Base-by-base conservation (phyloP, 2,113 vertebrate species). In the Anoplopoma fimbria region DNA sequence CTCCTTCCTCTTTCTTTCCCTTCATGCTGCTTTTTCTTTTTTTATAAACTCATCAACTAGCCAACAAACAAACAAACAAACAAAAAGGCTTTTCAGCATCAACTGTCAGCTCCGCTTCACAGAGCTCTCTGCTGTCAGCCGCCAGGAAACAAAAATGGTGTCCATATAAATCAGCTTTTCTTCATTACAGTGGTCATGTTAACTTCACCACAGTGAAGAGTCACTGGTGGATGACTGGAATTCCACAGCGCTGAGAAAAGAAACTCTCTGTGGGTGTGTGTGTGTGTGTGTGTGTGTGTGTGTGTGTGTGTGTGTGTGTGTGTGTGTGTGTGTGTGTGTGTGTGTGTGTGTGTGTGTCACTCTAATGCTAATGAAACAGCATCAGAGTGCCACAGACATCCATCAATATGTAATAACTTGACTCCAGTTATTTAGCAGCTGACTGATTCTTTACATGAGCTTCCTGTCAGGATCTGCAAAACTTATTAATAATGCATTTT, bases 331-430 rank as follows among this genome's bases (percentile, higher is more conserved):
- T 15, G 55, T 9, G 29, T 33, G 67, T 21, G 49, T 68, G 34
- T 47, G 61, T 42, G 58, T 60, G 55, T 45, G 75, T 40, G 72
- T 61, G 64, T 57, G 60, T 77, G 75, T 64, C 72, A 65, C 53
- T 21, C 23, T 2, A 0, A 1, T 6, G 67, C 69, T 79, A 88
- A 92, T 87, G 65, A 86, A 86, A 82, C 51, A 2, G 51, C 67
- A 51, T 12, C 75, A 49, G 1, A 12, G 69, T 69, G 69, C 10
- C 45, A 58, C 60, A 27, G 1, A 31, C 36, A 33, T 45, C 2
- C 25, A 13, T 81, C 82, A 67, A 17, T 6, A 2, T 14, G 12
- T 53, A 17, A 79, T 73, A 33, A 62, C 9, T 23, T 23, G 47
- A 33, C 45, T 58, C 13, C 17, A 9, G 57, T 17, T 27, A 42